Evolutionary conservation across 1,140 invertebrate species (phyloP).

Genomic region (Drosophila elegans): DNA sequence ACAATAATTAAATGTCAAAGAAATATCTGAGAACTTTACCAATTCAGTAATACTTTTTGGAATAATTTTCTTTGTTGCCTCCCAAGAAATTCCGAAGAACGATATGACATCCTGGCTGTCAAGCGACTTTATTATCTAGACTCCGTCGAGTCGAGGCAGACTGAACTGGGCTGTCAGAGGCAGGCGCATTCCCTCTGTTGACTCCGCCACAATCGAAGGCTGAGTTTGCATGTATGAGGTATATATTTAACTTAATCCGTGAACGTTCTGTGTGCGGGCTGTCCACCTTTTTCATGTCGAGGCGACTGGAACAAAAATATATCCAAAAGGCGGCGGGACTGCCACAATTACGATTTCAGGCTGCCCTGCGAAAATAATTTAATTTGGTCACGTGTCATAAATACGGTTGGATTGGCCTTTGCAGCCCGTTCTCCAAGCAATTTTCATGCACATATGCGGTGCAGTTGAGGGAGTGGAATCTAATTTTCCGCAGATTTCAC

Average conservation of each 20-base stretch:
- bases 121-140: constrained; percentile 49
- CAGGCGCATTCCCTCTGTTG: constrained; percentile 42
- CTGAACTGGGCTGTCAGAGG: constrained; percentile 45
- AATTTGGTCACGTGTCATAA: constrained; percentile 54
- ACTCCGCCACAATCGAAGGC: constrained; percentile 33
- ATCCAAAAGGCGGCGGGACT: constrained; percentile 7
- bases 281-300: constrained; percentile 72
- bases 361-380: constrained; percentile 42
- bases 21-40: too few species aligned
- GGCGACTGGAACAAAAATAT: constrained; percentile 16
- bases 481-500: constrained; percentile 76
- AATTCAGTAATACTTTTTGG: too few species aligned
- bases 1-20: too few species aligned
- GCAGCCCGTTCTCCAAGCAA: constrained; percentile 26
- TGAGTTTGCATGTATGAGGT: constrained; percentile 9
- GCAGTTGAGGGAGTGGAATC: constrained; percentile 39
- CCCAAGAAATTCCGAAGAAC: constrained; percentile 18
- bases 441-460: constrained; percentile 35
- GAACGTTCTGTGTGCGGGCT: constrained; percentile 33
- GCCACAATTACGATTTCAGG: constrained; percentile 52
- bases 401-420: constrained; percentile 37
- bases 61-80: constrained; percentile 3
- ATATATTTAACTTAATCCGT: constrained; percentile 35
- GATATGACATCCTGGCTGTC: constrained; percentile 50
- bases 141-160: constrained; percentile 26